Evolutionary conservation across 2,113 vertebrate genomes (phyloP).

Genomic region (Eira barbara): DNA sequence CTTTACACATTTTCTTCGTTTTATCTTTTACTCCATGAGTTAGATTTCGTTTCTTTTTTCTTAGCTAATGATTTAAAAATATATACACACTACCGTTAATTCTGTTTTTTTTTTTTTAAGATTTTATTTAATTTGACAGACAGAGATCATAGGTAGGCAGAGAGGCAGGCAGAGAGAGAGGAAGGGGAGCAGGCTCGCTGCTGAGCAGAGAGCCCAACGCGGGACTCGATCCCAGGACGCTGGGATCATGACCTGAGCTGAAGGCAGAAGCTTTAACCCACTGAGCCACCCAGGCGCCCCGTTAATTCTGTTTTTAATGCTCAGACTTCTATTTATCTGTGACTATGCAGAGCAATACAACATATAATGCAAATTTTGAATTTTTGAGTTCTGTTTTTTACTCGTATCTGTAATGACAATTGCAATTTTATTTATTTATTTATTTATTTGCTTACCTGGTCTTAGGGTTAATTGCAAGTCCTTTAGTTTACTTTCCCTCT

Average conservation of each 20-base stretch:
- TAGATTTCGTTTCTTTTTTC: not conserved
- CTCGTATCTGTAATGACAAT: not conserved
- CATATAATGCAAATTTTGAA: not conserved
- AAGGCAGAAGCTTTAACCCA: no score
- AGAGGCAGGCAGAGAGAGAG: no score
- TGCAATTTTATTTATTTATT: not conserved
- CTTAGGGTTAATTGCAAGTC: not conserved
- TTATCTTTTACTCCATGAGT: not conserved
- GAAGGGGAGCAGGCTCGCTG: no score
- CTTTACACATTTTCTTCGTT: not conserved
- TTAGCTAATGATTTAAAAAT: constrained; percentile 8
- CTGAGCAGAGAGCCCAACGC: no score
- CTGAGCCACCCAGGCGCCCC: no score
- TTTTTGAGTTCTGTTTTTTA: not conserved
- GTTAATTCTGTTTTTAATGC: not conserved
- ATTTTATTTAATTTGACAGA: no score
- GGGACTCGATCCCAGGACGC: no score
- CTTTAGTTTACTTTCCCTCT: not conserved
- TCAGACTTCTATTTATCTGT: not conserved
- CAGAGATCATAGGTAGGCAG: no score
- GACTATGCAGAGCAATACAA: not conserved
- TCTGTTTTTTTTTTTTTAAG: no score
- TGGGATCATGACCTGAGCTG: no score
- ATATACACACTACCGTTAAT: not conserved
- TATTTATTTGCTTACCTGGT: not conserved